These are phyloP conservation scores for Stegodyphus mimosarum DNA, from an alignment of 1,140 invertebrate species.

Conservation along the genomic window DNA sequence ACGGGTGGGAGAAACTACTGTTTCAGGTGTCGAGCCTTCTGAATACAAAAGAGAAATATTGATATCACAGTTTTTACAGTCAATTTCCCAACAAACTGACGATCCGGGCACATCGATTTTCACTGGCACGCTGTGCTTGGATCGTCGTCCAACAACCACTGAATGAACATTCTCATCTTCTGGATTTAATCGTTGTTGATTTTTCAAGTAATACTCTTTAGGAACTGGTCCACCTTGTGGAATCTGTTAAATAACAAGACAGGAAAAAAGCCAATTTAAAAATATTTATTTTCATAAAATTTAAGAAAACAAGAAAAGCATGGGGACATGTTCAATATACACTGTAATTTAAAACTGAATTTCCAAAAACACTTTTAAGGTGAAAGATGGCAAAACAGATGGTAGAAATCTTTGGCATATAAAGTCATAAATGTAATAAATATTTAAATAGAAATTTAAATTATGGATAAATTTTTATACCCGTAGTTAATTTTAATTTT, in stretches of 20 bases:
- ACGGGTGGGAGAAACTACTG: not conserved
- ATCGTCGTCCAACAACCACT: slow-evolving; percentile 30
- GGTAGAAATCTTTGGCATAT: no score
- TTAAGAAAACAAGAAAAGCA: no score
- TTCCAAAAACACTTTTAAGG: no score
- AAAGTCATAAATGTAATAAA: no score
- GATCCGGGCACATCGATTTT: not conserved
- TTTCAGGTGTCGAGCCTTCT: not conserved
- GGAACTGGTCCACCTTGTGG: slow-evolving; percentile 83
- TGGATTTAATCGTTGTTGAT: not conserved
- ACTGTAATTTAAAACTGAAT: no score
- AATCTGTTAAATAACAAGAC: slow-evolving; percentile 70
- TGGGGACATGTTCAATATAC: no score
- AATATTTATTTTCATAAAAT: no score
- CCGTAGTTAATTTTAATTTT: no score
- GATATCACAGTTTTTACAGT: slow-evolving; percentile 23
- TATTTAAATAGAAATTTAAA: no score
- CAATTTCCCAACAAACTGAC: slow-evolving; percentile 28
- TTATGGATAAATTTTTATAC: no score
- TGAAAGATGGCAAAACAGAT: no score
- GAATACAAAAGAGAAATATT: not conserved
- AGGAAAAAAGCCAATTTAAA: not conserved
- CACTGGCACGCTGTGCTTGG: slow-evolving; percentile 15
- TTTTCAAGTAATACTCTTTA: slow-evolving; percentile 75
- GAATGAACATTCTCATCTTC: slow-evolving; percentile 14